Evolutionary conservation across 2,797 vertebrate species (phyloP).

Genomic region (Sus cebifrons): DNA sequence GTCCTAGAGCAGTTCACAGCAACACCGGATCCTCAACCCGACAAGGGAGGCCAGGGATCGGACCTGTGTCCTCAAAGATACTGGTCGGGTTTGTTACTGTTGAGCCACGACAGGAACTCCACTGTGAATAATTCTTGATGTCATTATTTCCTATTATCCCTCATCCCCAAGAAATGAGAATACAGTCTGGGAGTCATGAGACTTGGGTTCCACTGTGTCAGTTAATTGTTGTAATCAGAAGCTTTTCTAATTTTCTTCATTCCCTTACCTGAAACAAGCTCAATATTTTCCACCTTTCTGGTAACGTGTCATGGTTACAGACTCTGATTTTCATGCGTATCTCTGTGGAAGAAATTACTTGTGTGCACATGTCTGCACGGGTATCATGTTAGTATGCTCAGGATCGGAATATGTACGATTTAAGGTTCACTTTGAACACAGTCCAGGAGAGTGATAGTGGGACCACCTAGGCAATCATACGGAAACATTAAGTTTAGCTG

Average conservation of each 20-base stretch:
- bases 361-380: not conserved
- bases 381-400: not conserved
- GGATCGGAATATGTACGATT: not conserved
- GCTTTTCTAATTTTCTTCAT: not conserved
- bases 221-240: not conserved
- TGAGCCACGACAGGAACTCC: not conserved
- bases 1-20: too few relatives aligned
- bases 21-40: too few relatives aligned
- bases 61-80: too few relatives aligned
- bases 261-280: conserved; percentile 28
- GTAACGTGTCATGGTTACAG: not conserved
- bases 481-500: not conserved
- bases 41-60: too few relatives aligned
- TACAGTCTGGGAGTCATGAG: not conserved
- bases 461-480: not conserved
- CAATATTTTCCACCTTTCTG: not conserved
- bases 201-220: not conserved
- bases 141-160: not conserved
- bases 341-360: not conserved
- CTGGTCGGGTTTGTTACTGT: too few relatives aligned
- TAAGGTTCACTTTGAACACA: not conserved
- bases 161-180: not conserved
- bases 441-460: not conserved
- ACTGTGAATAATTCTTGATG: not conserved
- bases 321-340: not conserved